phyloP scores from a whole-genome alignment of 1,140 invertebrate species.

The Cotesia vestalis region DNA sequence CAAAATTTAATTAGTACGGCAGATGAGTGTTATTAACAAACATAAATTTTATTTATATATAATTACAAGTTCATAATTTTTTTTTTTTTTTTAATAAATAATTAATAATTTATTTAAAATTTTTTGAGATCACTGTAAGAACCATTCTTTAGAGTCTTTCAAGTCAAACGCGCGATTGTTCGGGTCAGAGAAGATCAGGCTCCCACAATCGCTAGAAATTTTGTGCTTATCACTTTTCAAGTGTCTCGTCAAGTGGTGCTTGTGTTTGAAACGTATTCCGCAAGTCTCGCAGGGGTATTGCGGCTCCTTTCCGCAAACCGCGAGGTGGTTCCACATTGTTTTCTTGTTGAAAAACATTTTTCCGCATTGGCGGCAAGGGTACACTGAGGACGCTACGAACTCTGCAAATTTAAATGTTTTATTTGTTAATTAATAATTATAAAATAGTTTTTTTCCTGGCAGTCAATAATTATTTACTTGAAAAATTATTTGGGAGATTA shows the following conservation, averaged over 20 bases:
- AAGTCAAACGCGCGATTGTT: background rate
- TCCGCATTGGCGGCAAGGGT: constrained; percentile 47
- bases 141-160: constrained; percentile 35
- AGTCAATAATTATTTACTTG: too few relatives aligned
- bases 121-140: constrained; percentile 3
- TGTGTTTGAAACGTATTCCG: constrained; percentile 65
- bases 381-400: constrained; percentile 31
- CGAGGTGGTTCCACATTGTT: constrained; percentile 49
- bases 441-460: background rate
- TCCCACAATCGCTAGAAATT: background rate
- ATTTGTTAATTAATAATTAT: constrained; percentile 20
- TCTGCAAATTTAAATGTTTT: constrained; percentile 34
- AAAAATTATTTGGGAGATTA: background rate
- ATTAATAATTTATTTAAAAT: background rate
- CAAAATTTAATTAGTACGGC: background rate
- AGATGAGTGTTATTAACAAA: constrained; percentile 8
- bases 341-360: constrained; percentile 48
- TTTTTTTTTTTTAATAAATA: too few relatives aligned
- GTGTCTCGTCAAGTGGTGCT: constrained; percentile 64
- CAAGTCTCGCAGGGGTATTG: constrained; percentile 61
- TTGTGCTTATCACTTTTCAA: constrained; percentile 45
- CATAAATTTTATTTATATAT: background rate
- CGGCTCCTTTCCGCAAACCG: constrained; percentile 49
- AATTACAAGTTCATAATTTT: too few relatives aligned
- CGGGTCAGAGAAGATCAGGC: background rate